phyloP scores from a whole-genome alignment of 2,888 invertebrate species.

The Morpho helenor region DNA sequence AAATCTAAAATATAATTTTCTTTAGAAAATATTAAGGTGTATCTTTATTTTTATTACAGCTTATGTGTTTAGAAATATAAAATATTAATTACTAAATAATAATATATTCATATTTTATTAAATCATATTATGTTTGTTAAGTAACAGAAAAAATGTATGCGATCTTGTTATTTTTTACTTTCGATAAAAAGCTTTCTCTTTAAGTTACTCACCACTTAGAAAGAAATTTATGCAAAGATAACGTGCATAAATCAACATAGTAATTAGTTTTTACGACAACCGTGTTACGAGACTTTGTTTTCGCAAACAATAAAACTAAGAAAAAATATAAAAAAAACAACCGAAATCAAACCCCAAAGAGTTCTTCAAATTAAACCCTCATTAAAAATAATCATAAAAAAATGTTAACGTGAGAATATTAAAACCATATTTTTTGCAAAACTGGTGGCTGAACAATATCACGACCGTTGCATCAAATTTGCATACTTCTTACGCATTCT shows the following conservation, averaged over 20 bases:
- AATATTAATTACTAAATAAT: no score
- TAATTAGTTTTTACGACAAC: conserved; percentile 76
- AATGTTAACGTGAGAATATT: conserved; percentile 77
- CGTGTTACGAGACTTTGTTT: conserved; percentile 75
- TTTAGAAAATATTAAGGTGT: no score
- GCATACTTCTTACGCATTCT: conserved; percentile 47
- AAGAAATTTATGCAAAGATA: conserved; percentile 25
- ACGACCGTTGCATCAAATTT: conserved; percentile 68
- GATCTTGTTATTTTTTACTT: no score
- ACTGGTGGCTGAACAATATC: conserved; percentile 36
- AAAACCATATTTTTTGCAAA: conserved; percentile 52
- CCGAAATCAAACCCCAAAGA: conserved; percentile 74
- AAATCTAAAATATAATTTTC: no score
- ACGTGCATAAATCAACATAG: conserved; percentile 66
- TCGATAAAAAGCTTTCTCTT: no score
- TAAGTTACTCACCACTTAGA: conserved; percentile 2
- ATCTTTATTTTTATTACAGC: no score
- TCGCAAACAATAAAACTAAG: conserved; percentile 59
- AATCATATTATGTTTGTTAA: no score
- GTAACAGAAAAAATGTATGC: no score
- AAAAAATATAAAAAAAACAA: conserved; percentile 45
- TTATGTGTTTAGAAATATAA: no score
- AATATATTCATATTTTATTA: no score
- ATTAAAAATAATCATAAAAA: conserved; percentile 64
- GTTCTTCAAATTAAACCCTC: conserved; percentile 77